Percentiles rank a stretch among this genome's conserved stretches.
Conservation (phyloP, 1,140 invertebrate genomes). For the Mizuhopecten yessoensis region DNA sequence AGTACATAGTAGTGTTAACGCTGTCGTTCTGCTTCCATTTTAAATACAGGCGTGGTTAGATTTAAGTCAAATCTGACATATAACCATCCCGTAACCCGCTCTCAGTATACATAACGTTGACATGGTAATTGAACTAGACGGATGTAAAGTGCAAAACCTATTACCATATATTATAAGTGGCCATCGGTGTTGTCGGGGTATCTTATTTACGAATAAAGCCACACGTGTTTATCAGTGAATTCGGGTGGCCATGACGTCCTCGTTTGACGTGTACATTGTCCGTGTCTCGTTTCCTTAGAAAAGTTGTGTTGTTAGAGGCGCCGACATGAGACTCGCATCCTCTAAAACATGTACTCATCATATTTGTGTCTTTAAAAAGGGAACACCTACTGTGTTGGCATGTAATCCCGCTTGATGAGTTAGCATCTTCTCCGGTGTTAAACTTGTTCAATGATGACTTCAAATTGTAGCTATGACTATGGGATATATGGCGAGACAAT, state of each 20-base stretch:
- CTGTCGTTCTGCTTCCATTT: background rate
- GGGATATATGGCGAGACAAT: too few relatives aligned
- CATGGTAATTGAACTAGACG: background rate
- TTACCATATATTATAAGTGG: constrained; percentile 25
- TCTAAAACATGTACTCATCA: background rate
- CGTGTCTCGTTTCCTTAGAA: background rate
- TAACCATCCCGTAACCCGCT: background rate
- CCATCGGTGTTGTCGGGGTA: background rate
- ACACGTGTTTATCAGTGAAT: background rate
- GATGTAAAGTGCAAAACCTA: background rate
- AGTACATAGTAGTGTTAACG: background rate
- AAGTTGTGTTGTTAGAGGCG: background rate
- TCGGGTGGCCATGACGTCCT: background rate
- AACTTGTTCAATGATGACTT: too few relatives aligned
- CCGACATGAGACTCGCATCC: background rate
- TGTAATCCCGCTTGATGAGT: too few relatives aligned
- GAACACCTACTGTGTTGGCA: too few relatives aligned
- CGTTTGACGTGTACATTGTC: background rate
- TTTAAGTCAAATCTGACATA: background rate
- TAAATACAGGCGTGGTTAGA: background rate
- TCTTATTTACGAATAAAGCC: background rate
- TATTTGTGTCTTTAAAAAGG: background rate
- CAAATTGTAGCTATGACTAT: too few relatives aligned
- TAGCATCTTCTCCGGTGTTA: too few relatives aligned
- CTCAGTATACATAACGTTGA: background rate